A percentile compares a stretch with the other conserved stretches of the same genome.
Conservation (phyloP, 2,797 vertebrate genomes). For the Argya squamiceps region DNA sequence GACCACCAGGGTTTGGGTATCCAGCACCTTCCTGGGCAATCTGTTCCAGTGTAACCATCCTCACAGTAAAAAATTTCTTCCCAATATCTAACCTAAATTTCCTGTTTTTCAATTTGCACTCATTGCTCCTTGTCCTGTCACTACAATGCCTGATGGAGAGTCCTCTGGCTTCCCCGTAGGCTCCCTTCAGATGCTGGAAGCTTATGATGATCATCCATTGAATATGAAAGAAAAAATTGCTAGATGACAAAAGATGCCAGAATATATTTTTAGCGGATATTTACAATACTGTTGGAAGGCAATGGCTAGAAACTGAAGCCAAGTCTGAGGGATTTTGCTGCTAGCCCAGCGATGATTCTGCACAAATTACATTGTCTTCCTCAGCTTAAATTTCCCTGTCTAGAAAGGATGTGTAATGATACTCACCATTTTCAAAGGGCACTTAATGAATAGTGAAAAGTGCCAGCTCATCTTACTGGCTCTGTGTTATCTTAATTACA, state of each 20-base stretch:
- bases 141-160: background rate
- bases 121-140: background rate
- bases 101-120: background rate
- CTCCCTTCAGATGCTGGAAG: background rate
- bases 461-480: background rate
- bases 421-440: background rate
- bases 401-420: background rate
- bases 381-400: background rate
- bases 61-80: background rate
- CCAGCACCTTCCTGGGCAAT: background rate
- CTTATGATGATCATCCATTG: background rate
- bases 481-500: background rate
- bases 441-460: background rate
- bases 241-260: background rate
- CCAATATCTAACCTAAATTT: background rate
- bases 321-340: background rate
- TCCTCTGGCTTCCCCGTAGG: background rate
- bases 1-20: background rate
- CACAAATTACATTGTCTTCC: background rate
- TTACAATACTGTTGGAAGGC: background rate
- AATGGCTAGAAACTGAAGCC: background rate
- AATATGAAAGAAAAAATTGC: background rate
- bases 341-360: background rate
- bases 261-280: background rate
- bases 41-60: background rate